Base-by-base conservation (phyloP, 2,797 vertebrate genomes). In the Malacoraja senta region DNA sequence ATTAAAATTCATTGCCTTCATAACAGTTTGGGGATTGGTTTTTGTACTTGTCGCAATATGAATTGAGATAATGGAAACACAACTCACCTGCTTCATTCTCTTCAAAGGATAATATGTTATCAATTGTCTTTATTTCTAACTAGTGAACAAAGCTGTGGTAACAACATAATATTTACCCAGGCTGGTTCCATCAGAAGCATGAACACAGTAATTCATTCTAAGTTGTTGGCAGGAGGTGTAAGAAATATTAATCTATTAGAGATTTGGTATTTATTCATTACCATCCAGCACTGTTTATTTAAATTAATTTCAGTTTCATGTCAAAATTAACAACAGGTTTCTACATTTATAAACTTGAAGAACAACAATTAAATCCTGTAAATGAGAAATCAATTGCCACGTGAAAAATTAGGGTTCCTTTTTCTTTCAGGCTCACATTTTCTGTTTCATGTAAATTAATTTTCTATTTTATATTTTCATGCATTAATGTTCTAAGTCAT, bases 1-100 rank as follows among this genome's bases (percentile, higher is more conserved):
- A 92, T 92, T 92, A 92, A 74, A 72, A 26, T 76, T 92, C 84
- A 92, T 76, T 76, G 15, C 71, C 24, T 92, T 76, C 38, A 76
- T 76, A 92, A 76, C 13, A 76, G 38, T 53, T 92, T 72, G 7
- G 90, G 68, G 26, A 92, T 76, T 92, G 71, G 44, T 13, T 88
- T 84, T 65, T n/a, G 29, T 63, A 86, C 58, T 86, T 86, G 26
- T 26, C 9, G 83, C 29, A 86, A 86, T 84, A n/a, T 63, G 58
- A 15, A 29, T 65, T 76, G 38, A 17, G 71, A 74, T 19, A 29
- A 74, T 21, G 35, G 65, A 90, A 90, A 68, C 8, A 53, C 90
- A 38, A 53, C 24, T 91, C 90, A 91, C 90, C 24, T 44, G 24
- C 90, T 91, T 91, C 71, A 74, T 72, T 74, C 68, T 74, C 68